Evolutionary conservation across 2,888 invertebrate species (phyloP).

Genomic region (Plutella xylostella): DNA sequence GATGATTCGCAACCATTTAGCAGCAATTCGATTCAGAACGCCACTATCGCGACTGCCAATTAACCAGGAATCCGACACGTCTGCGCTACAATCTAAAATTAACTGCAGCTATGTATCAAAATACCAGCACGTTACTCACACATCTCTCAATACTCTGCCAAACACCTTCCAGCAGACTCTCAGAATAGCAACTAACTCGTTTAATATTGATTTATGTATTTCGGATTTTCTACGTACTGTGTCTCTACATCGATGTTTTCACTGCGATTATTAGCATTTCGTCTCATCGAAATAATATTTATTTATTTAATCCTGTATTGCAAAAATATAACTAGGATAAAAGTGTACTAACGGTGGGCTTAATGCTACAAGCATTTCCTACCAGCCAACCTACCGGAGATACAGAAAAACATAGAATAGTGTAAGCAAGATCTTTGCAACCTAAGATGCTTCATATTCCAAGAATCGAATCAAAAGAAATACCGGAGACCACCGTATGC

Average conservation of each 20-base stretch:
- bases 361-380: too few species aligned
- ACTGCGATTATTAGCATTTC: too few species aligned
- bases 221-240: too few species aligned
- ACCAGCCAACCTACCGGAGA: too few species aligned
- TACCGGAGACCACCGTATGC: conserved; percentile 39
- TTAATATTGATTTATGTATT: conserved; percentile 55
- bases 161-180: conserved; percentile 65
- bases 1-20: conserved; percentile 12
- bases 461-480: conserved; percentile 53
- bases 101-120: conserved; percentile 70
- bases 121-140: conserved; percentile 66
- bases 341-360: too few species aligned
- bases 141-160: conserved; percentile 69
- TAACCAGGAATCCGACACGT: conserved; percentile 67
- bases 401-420: too few species aligned
- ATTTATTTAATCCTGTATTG: too few species aligned
- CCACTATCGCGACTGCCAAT: conserved; percentile 64
- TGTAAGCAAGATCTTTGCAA: too few species aligned
- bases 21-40: conserved; percentile 36
- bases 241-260: too few species aligned
- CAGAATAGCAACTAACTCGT: conserved; percentile 53
- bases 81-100: conserved; percentile 70
- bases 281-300: too few species aligned
- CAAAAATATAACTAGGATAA: too few species aligned
- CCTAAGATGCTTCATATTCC: too few species aligned